Evolutionary conservation across 2,113 vertebrate genomes (phyloP).

Genomic region (Nymphicus hollandicus): DNA sequence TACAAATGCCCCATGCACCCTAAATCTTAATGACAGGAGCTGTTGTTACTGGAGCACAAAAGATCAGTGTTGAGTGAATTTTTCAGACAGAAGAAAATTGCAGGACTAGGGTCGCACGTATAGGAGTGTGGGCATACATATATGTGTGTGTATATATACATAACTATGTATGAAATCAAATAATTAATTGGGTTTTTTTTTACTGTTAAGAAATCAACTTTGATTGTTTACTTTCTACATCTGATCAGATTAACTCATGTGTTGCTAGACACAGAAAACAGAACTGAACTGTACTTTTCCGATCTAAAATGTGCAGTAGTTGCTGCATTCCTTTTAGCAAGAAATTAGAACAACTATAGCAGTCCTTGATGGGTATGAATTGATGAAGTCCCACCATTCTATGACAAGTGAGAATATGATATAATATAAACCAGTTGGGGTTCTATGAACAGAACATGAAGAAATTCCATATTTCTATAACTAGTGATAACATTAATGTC

Average conservation of each 20-base stretch:
- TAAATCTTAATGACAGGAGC: slow-evolving; percentile 34
- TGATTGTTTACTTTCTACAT: not conserved
- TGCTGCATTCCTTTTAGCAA: not conserved
- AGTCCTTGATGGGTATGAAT: not conserved
- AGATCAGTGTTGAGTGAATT: not conserved
- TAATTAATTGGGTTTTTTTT: not conserved
- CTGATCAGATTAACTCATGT: not conserved
- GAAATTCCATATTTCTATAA: not conserved
- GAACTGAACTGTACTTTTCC: not conserved
- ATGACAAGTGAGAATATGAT: not conserved
- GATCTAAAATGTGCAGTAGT: not conserved
- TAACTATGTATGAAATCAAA: not conserved
- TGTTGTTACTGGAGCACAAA: not conserved
- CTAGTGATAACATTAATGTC: not conserved
- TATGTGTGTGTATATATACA: not conserved
- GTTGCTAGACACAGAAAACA: not conserved
- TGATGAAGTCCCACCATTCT: not conserved
- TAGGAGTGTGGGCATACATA: not conserved
- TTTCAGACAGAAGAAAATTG: not conserved
- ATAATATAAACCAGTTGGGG: not conserved
- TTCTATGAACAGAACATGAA: not conserved
- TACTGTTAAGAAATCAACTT: not conserved
- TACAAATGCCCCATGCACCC: not conserved
- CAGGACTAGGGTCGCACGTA: not conserved
- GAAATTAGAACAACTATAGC: not conserved